Percentiles rank a stretch among this genome's conserved stretches.
Evolutionary conservation across 2,888 invertebrate genomes (phyloP).

Genomic region (Nomada lathburiana): DNA sequence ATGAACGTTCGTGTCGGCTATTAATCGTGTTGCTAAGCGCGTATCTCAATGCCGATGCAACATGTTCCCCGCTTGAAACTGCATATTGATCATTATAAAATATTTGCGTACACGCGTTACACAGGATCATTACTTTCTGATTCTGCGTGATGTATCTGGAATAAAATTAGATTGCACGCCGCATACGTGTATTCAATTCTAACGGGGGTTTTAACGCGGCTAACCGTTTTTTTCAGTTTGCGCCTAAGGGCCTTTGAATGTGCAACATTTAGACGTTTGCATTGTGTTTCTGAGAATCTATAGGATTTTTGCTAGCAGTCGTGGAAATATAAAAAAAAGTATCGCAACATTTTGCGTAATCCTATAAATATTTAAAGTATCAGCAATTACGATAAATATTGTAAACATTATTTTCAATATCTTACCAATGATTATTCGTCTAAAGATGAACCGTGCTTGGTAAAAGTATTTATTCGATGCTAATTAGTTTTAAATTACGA

Average conservation of each 20-base stretch:
- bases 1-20: neutral
- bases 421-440: neutral
- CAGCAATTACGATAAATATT: neutral
- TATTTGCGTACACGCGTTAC: slow-evolving; percentile 11
- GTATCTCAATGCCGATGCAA: slow-evolving; percentile 23
- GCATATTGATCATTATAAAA: slow-evolving; percentile 26
- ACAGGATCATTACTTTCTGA: slow-evolving; percentile 47
- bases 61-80: slow-evolving; percentile 37
- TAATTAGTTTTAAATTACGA: no score
- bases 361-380: neutral
- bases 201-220: no score
- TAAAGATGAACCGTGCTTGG: neutral
- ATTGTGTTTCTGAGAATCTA: no score
- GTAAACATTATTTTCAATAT: neutral
- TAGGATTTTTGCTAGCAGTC: no score
- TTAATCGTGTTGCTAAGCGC: slow-evolving; percentile 34
- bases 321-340: no score
- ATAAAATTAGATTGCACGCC: slow-evolving; percentile 3
- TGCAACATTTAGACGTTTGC: no score
- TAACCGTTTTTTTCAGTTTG: no score
- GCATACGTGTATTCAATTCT: neutral
- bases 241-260: no score
- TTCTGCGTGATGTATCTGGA: slow-evolving; percentile 40
- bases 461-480: no score
- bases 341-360: neutral